Evolutionary conservation across 1,140 invertebrate species (phyloP), one percentile per base, ranked within the genome.

Genomic region (Drosophila kohkoa): DNA sequence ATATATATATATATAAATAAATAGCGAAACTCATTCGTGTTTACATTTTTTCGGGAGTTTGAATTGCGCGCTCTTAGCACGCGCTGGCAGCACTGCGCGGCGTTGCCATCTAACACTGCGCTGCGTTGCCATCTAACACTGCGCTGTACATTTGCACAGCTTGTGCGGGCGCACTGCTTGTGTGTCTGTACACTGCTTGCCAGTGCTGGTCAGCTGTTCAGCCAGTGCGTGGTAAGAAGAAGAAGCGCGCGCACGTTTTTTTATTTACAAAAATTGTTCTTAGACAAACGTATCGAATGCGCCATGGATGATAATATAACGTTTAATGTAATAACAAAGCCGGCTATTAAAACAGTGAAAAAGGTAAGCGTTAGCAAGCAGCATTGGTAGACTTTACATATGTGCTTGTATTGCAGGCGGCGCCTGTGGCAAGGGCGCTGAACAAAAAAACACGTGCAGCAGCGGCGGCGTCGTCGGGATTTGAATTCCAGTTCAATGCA

Each of bases 401-500:
- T n/a, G 41, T 41, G 11, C 48, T 2, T 66, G n/a, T 10, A 65
- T 30, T 25, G 8, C 11, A 72, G 54, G 5, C 10, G 8, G 16
- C 48, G 1, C 1, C 25, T 3, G 10, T 48, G 3, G 5, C 41
- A 0, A 73, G 74, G 7, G 45, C 69, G 10, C 10, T 28, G 49
- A 11, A 7, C 16, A 66, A 76, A 45, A 20, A 70, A 51, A 86
- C 79, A 79, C 79, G 69, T 75, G 64, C 52, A n/a, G 64, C 52
- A n/a, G 43, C 41, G 13, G 10, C 38, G 3, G 49, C 2, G 0
- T 8, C 45, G 4, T n/a, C 49, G 4, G 60, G 35, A 41, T 82
- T 87, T 5, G 48, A 78, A 1, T 92, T 92, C 45, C 63, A 89
- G 30, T 92, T 92, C 59, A 77, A 82, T 63, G 72, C 41, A 5